These are phyloP conservation scores for Tryphoninae sp. DNA, from an alignment of 2,888 invertebrate genomes.

Conservation along the genomic window DNA sequence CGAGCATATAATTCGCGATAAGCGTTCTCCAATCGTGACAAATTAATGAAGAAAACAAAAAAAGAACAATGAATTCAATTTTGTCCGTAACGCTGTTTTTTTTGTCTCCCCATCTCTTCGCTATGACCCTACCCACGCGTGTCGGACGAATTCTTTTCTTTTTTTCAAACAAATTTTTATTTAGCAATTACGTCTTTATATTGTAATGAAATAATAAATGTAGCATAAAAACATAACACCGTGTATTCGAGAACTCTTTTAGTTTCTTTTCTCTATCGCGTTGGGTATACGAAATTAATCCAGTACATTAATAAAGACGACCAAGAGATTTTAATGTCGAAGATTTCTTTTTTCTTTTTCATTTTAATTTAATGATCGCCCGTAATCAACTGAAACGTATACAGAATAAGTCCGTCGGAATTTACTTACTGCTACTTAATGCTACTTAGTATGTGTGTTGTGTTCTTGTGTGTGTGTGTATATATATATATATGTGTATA, in stretches of 20 bases:
- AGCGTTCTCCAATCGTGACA: neutral
- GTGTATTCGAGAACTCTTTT: conserved; percentile 2
- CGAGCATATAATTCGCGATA: neutral
- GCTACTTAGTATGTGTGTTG: conserved; percentile 48
- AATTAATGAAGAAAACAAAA: neutral
- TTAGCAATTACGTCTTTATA: conserved; percentile 74
- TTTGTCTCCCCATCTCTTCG: neutral
- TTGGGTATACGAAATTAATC: neutral
- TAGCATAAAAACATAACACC: conserved; percentile 68
- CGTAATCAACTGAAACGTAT: conserved; percentile 54
- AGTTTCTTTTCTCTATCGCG: neutral
- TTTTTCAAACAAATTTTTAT: conserved; percentile 71
- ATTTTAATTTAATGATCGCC: conserved; percentile 30
- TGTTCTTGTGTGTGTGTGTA: neutral
- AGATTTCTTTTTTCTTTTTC: conserved; percentile 18
- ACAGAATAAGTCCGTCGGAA: conserved; percentile 67
- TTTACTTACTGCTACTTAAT: conserved; percentile 67
- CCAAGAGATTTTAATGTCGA: conserved; percentile 13
- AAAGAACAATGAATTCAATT: neutral
- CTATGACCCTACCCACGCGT: neutral
- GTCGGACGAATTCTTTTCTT: neutral
- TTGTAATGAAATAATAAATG: conserved; percentile 74
- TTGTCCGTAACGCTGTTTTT: neutral
- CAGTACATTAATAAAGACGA: conserved; percentile 28
- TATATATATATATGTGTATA: neutral